These are phyloP conservation scores for Microctenopoma stevenorrisi DNA, from an alignment of 2,797 vertebrate species.

Conservation along the genomic window DNA sequence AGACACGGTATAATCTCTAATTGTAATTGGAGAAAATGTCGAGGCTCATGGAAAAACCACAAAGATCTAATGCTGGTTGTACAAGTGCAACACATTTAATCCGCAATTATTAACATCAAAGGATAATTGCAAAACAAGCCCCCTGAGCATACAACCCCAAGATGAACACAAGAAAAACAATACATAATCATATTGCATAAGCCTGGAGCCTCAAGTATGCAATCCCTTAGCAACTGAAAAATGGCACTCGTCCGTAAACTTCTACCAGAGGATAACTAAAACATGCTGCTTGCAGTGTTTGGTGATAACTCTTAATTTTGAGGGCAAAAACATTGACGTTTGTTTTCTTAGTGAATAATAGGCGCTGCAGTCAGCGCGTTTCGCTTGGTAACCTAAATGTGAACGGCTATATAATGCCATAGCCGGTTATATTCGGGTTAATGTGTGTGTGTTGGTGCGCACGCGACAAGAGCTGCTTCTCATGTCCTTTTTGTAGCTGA, in stretches of 20 bases:
- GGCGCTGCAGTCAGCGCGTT: neutral
- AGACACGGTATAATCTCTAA: neutral
- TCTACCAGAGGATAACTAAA: too few relatives aligned
- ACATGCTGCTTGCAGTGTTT: neutral
- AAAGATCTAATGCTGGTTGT: neutral
- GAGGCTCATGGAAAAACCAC: neutral
- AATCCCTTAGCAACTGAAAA: conserved; percentile 16
- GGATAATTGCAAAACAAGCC: conserved; percentile 29
- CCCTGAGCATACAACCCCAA: conserved; percentile 6
- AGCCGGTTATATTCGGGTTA: neutral
- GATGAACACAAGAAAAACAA: conserved; percentile 32
- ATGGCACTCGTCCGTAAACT: conserved; percentile 26
- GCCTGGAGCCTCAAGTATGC: conserved; percentile 36
- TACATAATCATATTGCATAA: conserved; percentile 48
- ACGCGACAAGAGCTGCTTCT: neutral
- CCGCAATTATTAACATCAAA: conserved; percentile 4
- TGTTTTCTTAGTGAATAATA: conserved; percentile 9
- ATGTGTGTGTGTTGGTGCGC: neutral
- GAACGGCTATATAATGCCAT: neutral
- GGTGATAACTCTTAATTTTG: neutral
- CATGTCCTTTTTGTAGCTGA: too few relatives aligned
- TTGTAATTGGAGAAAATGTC: neutral
- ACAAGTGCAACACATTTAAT: conserved; percentile 9
- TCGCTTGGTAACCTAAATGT: neutral
- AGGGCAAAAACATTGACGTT: conserved; percentile 15